Evolutionary conservation across 1,140 invertebrate species (phyloP).

Genomic region (Heliconius congener): DNA sequence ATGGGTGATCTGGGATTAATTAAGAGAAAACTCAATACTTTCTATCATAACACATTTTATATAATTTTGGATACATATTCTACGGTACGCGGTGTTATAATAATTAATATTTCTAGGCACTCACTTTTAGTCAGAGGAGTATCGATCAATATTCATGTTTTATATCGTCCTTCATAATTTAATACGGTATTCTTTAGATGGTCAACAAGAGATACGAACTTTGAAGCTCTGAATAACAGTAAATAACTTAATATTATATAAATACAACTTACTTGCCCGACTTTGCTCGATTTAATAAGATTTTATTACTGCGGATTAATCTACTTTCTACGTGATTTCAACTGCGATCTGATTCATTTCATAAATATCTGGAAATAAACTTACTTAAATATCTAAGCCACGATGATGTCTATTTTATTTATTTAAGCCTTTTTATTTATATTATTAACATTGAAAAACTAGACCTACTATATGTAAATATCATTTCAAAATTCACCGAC

Average conservation of each 20-base stretch:
- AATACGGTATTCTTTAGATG: background rate
- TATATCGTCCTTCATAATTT: background rate
- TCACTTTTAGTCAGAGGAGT: background rate
- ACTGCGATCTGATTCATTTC: no score
- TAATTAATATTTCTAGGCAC: conserved; percentile 2
- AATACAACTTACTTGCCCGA: background rate
- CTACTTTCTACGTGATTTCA: no score
- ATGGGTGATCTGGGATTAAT: no score
- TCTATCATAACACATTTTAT: no score
- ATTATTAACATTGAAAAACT: no score
- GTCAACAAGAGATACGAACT: background rate
- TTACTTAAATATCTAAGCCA: no score
- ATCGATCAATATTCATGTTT: background rate
- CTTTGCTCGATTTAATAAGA: background rate
- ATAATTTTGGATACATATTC: background rate
- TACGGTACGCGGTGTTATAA: background rate
- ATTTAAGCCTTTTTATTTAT: no score
- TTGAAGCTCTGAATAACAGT: background rate
- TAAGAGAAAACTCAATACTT: no score
- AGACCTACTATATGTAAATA: no score
- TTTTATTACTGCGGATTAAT: no score
- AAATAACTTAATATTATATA: background rate
- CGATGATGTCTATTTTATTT: no score
- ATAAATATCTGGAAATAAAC: no score
- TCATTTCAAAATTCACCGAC: background rate